Evolutionary conservation across 2,888 invertebrate genomes (phyloP), one percentile per base, ranked within the genome.

Genomic region (Lochmaea crataegi): DNA sequence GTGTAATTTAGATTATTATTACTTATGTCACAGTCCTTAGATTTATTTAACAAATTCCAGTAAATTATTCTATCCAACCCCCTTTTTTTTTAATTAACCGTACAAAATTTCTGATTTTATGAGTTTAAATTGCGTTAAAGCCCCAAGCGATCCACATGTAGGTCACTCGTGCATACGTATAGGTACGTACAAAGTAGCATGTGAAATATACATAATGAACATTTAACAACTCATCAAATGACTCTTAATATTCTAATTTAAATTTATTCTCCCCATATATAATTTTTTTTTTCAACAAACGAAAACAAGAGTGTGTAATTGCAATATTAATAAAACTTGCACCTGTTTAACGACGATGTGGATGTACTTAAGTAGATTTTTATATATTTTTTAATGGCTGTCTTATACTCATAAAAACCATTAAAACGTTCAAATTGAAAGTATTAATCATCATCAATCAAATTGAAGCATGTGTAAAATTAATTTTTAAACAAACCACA

Each of bases 371-470:
- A 74, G 70, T 72, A 64, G 38, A 67, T 74, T 77, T 78, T 76
- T 74, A 75, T 78, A 75, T 78, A 76, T 74, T 71, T 69, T 78
- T 78, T 77, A 79, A 79, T 76, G 77, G 77, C 68, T 64, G 63
- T 60, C 69, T 58, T 71, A 65, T 74, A 73, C 65, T n/a, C 16
- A 61, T 69, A 65, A 67, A 51, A 64, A 67, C 68, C 73, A 76
- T 69, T 75, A 75, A 76, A 74, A 70, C 57, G 61, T 68, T 68
- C 60, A 68, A 65, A 74, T 70, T 69, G 69, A 70, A 71, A 73
- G 61, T 67, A 76, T 76, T 64, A 72, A 74, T 73, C 69, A 73
- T 72, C 74, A 76, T 75, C 60, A 71, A 75, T 73, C 74, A 70
- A 71, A 68, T 48, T 42, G 68, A 67, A 76, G 38, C 60, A 63